These are phyloP conservation scores for Mormoops blainvillei DNA, from an alignment of 2,113 vertebrate species.

Conservation along the genomic window DNA sequence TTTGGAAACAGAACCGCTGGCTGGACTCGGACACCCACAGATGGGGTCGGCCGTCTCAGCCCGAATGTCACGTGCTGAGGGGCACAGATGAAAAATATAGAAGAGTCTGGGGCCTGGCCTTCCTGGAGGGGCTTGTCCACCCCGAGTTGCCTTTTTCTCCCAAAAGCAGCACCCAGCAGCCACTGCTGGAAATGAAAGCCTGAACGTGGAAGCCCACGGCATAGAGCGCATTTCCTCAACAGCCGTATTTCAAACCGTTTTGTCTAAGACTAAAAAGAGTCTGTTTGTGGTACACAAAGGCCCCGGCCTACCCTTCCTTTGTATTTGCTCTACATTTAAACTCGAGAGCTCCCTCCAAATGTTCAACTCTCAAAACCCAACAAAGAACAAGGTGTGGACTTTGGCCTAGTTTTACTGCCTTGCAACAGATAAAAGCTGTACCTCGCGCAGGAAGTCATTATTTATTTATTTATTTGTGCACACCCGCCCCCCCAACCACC, in stretches of 20 bases:
- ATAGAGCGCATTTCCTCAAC: not conserved
- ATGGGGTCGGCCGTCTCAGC: not conserved
- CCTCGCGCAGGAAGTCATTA: not conserved
- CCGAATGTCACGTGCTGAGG: fast-evolving
- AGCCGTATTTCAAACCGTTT: not conserved
- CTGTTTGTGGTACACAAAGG: not conserved
- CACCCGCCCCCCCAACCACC: too few relatives aligned
- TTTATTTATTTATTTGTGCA: not conserved
- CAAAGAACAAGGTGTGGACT: not conserved
- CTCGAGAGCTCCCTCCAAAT: not conserved
- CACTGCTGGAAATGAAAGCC: not conserved
- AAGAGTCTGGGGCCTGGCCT: not conserved
- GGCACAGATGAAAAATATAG: not conserved
- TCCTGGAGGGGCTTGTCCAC: too few relatives aligned
- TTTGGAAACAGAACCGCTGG: not conserved
- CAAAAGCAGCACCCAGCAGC: not conserved
- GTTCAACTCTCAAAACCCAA: not conserved
- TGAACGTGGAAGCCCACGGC: not conserved
- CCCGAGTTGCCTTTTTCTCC: not conserved
- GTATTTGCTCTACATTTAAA: not conserved
- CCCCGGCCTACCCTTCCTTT: fast-evolving
- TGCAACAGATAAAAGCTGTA: not conserved
- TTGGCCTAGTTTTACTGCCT: not conserved
- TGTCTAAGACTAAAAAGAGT: not conserved
- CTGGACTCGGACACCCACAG: fast-evolving